Conservation (phyloP, 1,140 invertebrate genomes). For the Thaumetopoea pityocampa region DNA sequence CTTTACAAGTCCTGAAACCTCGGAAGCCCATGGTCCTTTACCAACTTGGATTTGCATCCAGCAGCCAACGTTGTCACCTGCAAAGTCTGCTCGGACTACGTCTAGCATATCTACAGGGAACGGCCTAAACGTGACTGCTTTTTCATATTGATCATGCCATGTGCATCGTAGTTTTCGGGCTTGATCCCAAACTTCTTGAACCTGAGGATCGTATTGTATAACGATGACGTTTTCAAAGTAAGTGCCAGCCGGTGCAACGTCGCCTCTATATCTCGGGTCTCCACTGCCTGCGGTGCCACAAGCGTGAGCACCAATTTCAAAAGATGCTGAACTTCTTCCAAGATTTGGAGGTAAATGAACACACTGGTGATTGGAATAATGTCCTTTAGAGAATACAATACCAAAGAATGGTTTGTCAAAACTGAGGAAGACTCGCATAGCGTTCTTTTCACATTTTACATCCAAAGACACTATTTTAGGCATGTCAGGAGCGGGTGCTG, state of each 20-base stretch:
- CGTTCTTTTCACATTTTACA: constrained; percentile 95
- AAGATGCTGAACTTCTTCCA: constrained; percentile 90
- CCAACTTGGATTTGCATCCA: constrained; percentile 97
- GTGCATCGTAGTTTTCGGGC: constrained; percentile 94
- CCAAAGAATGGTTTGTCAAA: constrained; percentile 97
- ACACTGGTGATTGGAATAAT: constrained; percentile 94
- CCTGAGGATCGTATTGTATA: constrained; percentile 95
- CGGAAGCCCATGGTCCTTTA: constrained; percentile 96
- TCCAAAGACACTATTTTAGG: constrained; percentile 93
- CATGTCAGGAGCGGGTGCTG: constrained; percentile 88
- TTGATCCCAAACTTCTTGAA: constrained; percentile 98
- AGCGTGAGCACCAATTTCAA: constrained; percentile 92
- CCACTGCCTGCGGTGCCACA: constrained; percentile 95
- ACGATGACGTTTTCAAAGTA: constrained; percentile 97
- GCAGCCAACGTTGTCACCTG: constrained; percentile 96
- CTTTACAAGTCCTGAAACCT: constrained; percentile 95
- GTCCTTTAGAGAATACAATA: constrained; percentile 94
- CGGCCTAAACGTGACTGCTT: constrained; percentile 94
- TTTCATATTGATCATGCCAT: constrained; percentile 97
- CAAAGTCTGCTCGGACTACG: constrained; percentile 94
- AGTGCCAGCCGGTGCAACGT: constrained; percentile 90
- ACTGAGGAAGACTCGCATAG: constrained; percentile 94
- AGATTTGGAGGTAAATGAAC: constrained; percentile 92
- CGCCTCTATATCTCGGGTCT: constrained; percentile 89
- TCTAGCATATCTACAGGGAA: constrained; percentile 97